These are phyloP conservation scores for Loripinus fragilis DNA, from an alignment of 2,888 invertebrate species.

Conservation along the genomic window DNA sequence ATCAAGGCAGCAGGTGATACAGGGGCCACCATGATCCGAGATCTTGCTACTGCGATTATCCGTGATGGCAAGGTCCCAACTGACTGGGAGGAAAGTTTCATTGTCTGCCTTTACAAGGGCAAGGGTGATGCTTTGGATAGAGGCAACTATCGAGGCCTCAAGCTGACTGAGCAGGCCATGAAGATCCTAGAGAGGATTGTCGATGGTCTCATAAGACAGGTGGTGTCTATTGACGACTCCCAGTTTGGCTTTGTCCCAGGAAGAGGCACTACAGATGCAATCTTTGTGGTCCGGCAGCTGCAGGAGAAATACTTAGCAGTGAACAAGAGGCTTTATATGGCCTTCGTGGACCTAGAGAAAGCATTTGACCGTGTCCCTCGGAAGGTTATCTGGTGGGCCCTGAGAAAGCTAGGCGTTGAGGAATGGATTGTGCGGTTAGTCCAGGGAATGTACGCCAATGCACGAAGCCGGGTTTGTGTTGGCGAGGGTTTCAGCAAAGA, in stretches of 20 bases:
- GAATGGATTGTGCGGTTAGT: neutral
- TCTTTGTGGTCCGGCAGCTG: slow-evolving; percentile 29
- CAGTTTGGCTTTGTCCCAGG: slow-evolving; percentile 25
- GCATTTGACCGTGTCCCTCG: too few relatives aligned
- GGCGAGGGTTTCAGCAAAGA: neutral
- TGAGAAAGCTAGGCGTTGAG: neutral
- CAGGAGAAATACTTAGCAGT: slow-evolving; percentile 26
- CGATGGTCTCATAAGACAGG: slow-evolving; percentile 2
- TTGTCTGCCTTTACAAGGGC: slow-evolving; percentile 34
- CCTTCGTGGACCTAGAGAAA: slow-evolving; percentile 27
- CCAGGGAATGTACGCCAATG: neutral
- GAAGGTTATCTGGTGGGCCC: slow-evolving; percentile 1
- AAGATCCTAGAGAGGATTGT: slow-evolving; percentile 12
- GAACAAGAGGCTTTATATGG: slow-evolving; percentile 26
- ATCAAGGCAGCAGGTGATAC: slow-evolving; percentile 11
- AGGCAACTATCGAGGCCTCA: neutral
- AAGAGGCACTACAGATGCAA: slow-evolving; percentile 26
- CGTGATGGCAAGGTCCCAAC: slow-evolving; percentile 22
- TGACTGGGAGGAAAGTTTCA: slow-evolving; percentile 31
- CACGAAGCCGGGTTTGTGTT: slow-evolving; percentile 29
- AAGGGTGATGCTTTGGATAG: slow-evolving; percentile 17
- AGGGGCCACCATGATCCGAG: slow-evolving; percentile 8
- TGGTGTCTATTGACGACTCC: slow-evolving; percentile 17
- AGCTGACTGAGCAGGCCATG: slow-evolving; percentile 11
- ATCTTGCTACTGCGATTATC: slow-evolving; percentile 22